Evolutionary conservation across 35 echinoderm and acorn worm genomes (phyloP), one percentile per base, ranked within the genome.

Genomic region (Holothuria glaberrima): DNA sequence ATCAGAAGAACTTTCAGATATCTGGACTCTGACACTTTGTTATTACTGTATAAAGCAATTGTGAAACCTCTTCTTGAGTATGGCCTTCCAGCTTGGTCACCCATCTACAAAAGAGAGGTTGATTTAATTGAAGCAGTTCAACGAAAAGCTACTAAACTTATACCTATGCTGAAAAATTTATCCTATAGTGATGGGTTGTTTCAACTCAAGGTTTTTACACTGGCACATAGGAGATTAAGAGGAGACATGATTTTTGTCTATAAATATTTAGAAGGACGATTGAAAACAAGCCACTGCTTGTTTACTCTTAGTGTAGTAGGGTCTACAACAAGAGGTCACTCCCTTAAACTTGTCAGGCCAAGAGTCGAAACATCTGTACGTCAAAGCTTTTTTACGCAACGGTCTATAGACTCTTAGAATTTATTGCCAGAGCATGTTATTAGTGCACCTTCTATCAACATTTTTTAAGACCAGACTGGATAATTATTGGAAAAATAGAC

Each of bases 41-140:
- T 41, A 41, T 41, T 4, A 41, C 7, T 41, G 7, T 41, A 41
- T 41, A 41, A 41, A 41, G 36, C 36, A 41, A 41, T 41, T 2
- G 36, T 41, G 36, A 41, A 7, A 41, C 36, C 36, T 41, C 2
- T 41, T 41, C 36, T 41, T 41, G 36, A 41, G 7, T 41, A 41
- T 41, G 36, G 36, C 36, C 36, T 41, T 41, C 36, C 36, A 41
- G 36, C 36, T 41, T 41, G 36, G 36, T 4, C 60, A 64, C 60
- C 19, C 26, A 64, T 64, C 3, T 64, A 64, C 60, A 64, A 64
- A 64, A 64, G 32, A 30, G 36, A 41, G 7, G 9, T 22, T 71
- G 68, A 71, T 71, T 71, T 71, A 71, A 71, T 71, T 71, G 68
- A 71, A 71, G 68, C 68, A 71, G 68, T 71, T 0, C 68, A 25